Base-by-base conservation (phyloP, 1,140 invertebrate genomes). In the Lithobius niger region DNA sequence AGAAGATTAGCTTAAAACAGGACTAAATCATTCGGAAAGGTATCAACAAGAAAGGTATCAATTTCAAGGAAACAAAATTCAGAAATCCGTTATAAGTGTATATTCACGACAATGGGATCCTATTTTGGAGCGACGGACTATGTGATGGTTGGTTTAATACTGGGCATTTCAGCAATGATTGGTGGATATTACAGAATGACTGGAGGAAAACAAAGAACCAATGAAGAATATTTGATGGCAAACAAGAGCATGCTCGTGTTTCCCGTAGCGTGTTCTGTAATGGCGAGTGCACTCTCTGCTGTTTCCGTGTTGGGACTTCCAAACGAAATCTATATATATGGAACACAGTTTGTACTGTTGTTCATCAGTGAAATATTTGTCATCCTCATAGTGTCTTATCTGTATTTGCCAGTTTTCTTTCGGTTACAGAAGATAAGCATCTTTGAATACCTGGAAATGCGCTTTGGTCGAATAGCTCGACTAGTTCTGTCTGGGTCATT, bases 241-340 rank as follows among this genome's bases (percentile, higher is more conserved):
- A 83, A 87, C 61, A 74, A 79, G 55, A 82, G 82, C 25, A 87
- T 91, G 83, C 73, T 77, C 2, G 74, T 88, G 49, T 26, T 78
- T 0, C 87, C 89, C 0, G 86, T 93, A 0, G 83, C 83, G 1
- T 83, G 92, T 55, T 89, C 86, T 16, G 69, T 94, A 1, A 88
- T 92, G 81, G 87, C 91, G 13, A 92, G 87, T 42, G 95, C 96
- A 65, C 92, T 96, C 85, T 95, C 90, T 0, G 89, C 91, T 15
- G 82, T 95, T 19, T 90, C 90, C 0, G 24, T 96, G n/a, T 72
- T 96, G 21, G 92, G 92, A 13, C 82, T 91, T 1, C 85, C 86
- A 1, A 79, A 83, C 48, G 89, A 93, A 69, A 90, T 83, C 69
- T 92, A 92, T 66, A 79, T 84, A 52, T 69, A 77, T 68, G 88